phyloP scores from a whole-genome alignment of 2,113 vertebrate genomes.

The Channa argus region DNA sequence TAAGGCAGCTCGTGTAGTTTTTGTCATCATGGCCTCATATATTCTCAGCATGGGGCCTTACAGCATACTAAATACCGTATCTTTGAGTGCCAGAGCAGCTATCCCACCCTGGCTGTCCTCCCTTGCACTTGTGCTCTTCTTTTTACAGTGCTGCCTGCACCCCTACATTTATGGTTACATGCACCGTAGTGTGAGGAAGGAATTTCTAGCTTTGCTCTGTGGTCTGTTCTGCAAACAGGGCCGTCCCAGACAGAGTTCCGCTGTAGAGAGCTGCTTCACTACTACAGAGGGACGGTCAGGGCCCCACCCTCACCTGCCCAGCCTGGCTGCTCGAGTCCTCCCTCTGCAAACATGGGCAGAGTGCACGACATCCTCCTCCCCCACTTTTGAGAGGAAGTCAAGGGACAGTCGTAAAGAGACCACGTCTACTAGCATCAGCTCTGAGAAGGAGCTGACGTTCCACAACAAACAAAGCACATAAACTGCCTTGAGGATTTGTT shows the following conservation, averaged over 20 bases:
- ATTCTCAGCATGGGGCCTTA: constrained; percentile 91
- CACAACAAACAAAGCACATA: constrained; percentile 67
- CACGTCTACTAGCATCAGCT: constrained; percentile 82
- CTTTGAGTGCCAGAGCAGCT: constrained; percentile 76
- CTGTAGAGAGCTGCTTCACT: constrained; percentile 83
- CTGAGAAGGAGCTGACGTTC: constrained; percentile 80
- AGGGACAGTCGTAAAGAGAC: constrained; percentile 84
- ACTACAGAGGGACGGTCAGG: constrained; percentile 80
- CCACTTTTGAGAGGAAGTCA: constrained; percentile 80
- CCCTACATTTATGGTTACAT: constrained; percentile 93
- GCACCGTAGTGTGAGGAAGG: constrained; percentile 88
- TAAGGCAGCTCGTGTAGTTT: constrained; percentile 90
- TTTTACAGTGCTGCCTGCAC: constrained; percentile 90
- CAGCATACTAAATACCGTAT: constrained; percentile 85
- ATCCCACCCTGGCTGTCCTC: constrained; percentile 88
- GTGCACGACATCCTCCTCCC: constrained; percentile 82
- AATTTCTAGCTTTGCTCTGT: constrained; percentile 84
- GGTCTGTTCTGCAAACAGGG: constrained; percentile 83
- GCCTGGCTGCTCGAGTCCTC: constrained; percentile 75
- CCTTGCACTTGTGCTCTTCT: constrained; percentile 88
- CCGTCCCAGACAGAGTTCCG: constrained; percentile 75
- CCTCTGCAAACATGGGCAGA: constrained; percentile 84
- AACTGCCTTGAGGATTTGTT: constrained; percentile 19
- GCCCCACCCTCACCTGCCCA: constrained; percentile 77
- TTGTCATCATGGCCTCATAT: constrained; percentile 90